phyloP scores from a whole-genome alignment of 2,797 vertebrate genomes.

The Lerista edwardsae region DNA sequence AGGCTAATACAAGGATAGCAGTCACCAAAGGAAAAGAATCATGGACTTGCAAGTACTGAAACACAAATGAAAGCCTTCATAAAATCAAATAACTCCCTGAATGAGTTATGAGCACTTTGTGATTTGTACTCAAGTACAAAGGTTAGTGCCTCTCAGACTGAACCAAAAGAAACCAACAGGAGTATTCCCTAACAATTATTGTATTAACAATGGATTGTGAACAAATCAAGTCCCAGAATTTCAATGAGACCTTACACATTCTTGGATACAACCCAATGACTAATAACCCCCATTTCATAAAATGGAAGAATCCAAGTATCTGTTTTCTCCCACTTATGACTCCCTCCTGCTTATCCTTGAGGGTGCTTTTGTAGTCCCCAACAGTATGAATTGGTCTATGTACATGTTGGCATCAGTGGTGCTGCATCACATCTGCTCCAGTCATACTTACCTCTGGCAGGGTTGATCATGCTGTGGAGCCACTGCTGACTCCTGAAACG shows the following conservation, averaged over 20 bases:
- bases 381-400: not conserved
- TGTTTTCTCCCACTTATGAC: not conserved
- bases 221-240: no score
- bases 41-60: not conserved
- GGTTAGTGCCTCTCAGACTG: not conserved
- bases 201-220: no score
- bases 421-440: not conserved
- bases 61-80: not conserved
- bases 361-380: no score
- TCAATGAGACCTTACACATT: no score
- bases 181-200: no score
- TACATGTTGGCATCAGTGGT: no score
- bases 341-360: not conserved
- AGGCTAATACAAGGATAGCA: not conserved
- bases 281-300: no score
- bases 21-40: not conserved
- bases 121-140: not conserved
- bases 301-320: no score
- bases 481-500: no score
- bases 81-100: not conserved
- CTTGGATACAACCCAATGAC: no score
- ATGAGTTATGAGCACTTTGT: not conserved
- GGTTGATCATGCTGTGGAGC: not conserved
- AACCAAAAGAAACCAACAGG: no score
- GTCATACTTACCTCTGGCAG: not conserved